Conservation (phyloP, 1,140 invertebrate species). For the Venturia canescens region DNA sequence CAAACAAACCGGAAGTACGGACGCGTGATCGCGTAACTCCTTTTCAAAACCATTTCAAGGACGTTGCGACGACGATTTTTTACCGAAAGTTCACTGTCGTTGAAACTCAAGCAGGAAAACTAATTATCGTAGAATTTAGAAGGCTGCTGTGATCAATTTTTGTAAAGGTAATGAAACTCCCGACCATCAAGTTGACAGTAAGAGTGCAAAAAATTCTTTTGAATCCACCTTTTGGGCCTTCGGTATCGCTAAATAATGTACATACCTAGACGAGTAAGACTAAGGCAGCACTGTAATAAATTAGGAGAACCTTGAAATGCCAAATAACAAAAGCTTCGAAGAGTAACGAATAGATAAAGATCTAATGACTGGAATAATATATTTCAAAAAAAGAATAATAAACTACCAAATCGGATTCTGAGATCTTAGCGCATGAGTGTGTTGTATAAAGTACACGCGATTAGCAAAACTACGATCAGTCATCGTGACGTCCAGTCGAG, state of each 20-base stretch:
- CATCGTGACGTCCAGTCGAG: conserved; percentile 31
- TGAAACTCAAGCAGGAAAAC: no score
- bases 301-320: no score
- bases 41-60: conserved; percentile 58
- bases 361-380: conserved; percentile 8
- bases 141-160: no score
- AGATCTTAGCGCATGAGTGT: conserved; percentile 10
- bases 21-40: conserved; percentile 60
- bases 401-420: conserved; percentile 20
- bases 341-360: conserved; percentile 16
- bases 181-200: no score
- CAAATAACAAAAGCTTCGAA: not conserved
- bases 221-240: no score
- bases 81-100: no score
- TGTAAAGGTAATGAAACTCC: no score
- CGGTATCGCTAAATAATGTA: not conserved
- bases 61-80: conserved; percentile 26
- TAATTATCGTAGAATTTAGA: no score
- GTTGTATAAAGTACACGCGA: conserved; percentile 30
- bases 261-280: not conserved
- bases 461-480: conserved; percentile 28
- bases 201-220: no score
- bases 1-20: conserved; percentile 62
- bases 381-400: conserved; percentile 7
- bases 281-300: not conserved